phyloP scores from a whole-genome alignment of 1,140 invertebrate species.

The Magallana ariakensis region DNA sequence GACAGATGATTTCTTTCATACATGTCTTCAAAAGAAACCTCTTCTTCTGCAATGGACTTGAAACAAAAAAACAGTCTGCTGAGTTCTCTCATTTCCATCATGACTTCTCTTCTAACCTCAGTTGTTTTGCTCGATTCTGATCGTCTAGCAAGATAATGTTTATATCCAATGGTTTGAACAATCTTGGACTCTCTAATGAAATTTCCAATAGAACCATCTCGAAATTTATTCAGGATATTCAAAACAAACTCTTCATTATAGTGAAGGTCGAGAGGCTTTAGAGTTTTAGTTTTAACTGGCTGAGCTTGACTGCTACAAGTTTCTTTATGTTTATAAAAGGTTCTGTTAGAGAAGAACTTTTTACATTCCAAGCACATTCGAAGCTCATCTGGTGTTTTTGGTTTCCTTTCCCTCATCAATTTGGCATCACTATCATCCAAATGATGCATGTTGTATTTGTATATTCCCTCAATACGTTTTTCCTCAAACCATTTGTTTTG shows the following conservation, averaged over 20 bases:
- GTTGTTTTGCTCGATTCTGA: conserved; percentile 34
- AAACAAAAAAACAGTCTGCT: too few species aligned
- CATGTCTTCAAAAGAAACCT: conserved; percentile 44
- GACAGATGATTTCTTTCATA: conserved; percentile 21
- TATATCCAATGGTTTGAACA: conserved; percentile 25
- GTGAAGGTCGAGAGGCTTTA: conserved; percentile 38
- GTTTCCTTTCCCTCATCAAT: conserved; percentile 53
- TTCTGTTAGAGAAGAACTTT: conserved; percentile 50
- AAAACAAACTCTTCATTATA: conserved; percentile 49
- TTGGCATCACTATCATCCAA: conserved; percentile 35
- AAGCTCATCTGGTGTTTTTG: conserved; percentile 46
- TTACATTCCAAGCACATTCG: conserved; percentile 47
- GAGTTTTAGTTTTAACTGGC: conserved; percentile 34
- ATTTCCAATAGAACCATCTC: conserved; percentile 5
- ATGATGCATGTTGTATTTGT: conserved; percentile 44
- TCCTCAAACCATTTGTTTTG: too few species aligned
- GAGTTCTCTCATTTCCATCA: conserved; percentile 47
- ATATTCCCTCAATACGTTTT: too few species aligned
- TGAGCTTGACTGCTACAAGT: conserved; percentile 21
- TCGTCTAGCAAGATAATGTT: conserved; percentile 4
- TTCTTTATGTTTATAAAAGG: conserved; percentile 45
- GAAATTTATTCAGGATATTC: conserved; percentile 47
- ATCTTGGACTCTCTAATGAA: neutral
- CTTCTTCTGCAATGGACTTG: neutral
- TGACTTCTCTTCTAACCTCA: conserved; percentile 31